Base-by-base conservation (phyloP, 2,888 invertebrate genomes). In the Andricus quercusramuli region DNA sequence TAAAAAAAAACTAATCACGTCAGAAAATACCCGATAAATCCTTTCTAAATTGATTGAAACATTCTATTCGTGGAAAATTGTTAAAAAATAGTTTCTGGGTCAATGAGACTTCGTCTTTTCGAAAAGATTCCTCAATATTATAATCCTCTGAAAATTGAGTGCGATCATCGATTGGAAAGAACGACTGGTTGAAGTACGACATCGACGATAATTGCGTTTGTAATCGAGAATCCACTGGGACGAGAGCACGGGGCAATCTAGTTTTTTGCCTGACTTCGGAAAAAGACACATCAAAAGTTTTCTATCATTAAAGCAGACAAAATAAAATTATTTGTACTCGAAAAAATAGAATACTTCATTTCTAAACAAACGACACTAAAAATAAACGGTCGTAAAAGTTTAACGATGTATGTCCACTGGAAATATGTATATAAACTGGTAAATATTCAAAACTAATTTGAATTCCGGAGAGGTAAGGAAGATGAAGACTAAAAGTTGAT, bases 141-240 rank as follows among this genome's bases (percentile, higher is more conserved):
- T 70, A 51, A 70, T 70, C 47, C 44, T 70, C 13, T 70, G 29
- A 70, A 70, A 20, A 70, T 25, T 47, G 47, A 51, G 70, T 47
- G 70, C 47, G 47, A 29, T 70, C 70, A 47, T 51, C 47, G 44
- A 51, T 51, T 70, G 51, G 70, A 70, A 47, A 70, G 51, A 70
- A 70, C 68, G 70, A 47, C 70, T 25, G 25, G 8, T 25, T 70
- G 70, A 70, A 70, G 47, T 70, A 70, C 70, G 47, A 47, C 70
- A 70, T 70, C 47, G 20, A 29, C 47, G 29, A 51, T 70, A 70
- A 70, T 70, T 51, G 70, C 20, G 70, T 70, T 70, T 70, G 70
- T 70, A 70, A 70, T 70, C 20, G 70, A 70, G 70, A 70, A 70
- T 51, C 47, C 47, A 70, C 51, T 70, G 70, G 70, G 47, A 70